phyloP scores from a whole-genome alignment of 1,140 invertebrate species.

The Drosophila pruinosa region DNA sequence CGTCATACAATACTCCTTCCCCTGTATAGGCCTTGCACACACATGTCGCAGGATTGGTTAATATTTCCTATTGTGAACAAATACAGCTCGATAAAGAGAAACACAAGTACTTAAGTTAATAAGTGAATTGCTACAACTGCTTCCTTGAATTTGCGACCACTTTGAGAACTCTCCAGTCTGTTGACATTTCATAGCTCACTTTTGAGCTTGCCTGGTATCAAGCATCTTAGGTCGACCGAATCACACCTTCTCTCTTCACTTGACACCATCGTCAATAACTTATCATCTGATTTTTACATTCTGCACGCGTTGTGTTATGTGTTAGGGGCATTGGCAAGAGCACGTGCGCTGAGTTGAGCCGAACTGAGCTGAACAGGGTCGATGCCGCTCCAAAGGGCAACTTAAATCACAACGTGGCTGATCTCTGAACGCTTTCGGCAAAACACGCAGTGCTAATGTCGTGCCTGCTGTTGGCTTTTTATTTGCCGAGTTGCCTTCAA shows the following conservation, averaged over 20 bases:
- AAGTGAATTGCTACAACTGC: too few species aligned
- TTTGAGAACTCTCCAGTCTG: background rate
- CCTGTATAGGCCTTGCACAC: too few species aligned
- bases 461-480: conserved; percentile 19
- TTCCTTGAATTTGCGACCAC: too few species aligned
- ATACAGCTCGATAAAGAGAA: too few species aligned
- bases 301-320: conserved; percentile 45
- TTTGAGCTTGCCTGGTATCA: background rate
- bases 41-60: too few species aligned
- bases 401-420: conserved; percentile 8
- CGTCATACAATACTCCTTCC: background rate
- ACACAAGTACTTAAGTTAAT: too few species aligned
- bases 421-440: conserved; percentile 6
- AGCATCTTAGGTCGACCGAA: background rate
- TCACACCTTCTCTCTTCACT: conserved; percentile 3
- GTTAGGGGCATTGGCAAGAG: conserved; percentile 32
- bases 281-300: conserved; percentile 63
- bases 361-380: background rate
- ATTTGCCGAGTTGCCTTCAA: conserved; percentile 15
- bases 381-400: background rate
- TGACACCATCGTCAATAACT: conserved; percentile 56
- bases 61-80: too few species aligned
- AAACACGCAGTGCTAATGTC: background rate
- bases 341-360: conserved; percentile 12
- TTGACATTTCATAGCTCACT: background rate